These are phyloP conservation scores for Pollenia angustigena DNA, from an alignment of 2,888 invertebrate species.

Conservation along the genomic window DNA sequence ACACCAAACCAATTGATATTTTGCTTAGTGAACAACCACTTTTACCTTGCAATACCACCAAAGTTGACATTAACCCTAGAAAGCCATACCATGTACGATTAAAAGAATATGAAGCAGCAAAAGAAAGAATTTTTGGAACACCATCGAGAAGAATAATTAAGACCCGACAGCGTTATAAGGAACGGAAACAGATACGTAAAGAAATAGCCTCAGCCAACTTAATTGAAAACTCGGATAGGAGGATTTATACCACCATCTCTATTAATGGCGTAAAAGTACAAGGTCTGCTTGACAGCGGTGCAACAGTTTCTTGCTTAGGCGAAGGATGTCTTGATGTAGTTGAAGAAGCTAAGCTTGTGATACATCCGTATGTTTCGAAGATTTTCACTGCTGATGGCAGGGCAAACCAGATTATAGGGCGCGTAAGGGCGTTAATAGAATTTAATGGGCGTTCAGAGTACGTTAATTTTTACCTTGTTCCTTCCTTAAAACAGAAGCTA, in stretches of 20 bases:
- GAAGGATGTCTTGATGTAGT: slow-evolving; percentile 36
- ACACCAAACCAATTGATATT: background rate
- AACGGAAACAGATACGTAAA: background rate
- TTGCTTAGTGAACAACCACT: background rate
- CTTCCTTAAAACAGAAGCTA: slow-evolving; percentile 25
- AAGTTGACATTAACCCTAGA: background rate
- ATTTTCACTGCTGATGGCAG: slow-evolving; percentile 39
- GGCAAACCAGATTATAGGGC: slow-evolving; percentile 36
- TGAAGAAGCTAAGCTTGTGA: background rate
- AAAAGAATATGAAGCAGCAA: background rate
- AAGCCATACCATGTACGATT: background rate
- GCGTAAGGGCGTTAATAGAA: slow-evolving; percentile 10
- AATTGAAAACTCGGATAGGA: background rate
- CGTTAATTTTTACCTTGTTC: slow-evolving; percentile 49
- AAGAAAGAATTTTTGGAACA: background rate
- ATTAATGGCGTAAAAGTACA: slow-evolving; percentile 23
- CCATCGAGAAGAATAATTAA: background rate
- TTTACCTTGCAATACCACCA: background rate
- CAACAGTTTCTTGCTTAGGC: slow-evolving; percentile 26
- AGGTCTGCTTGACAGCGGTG: slow-evolving; percentile 32
- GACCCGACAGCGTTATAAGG: background rate
- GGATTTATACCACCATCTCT: background rate
- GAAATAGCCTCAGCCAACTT: background rate
- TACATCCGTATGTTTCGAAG: background rate
- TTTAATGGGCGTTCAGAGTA: slow-evolving; percentile 28